These are phyloP conservation scores for Leptoteleia sp. DNA, from an alignment of 1,140 invertebrate species.

Conservation along the genomic window DNA sequence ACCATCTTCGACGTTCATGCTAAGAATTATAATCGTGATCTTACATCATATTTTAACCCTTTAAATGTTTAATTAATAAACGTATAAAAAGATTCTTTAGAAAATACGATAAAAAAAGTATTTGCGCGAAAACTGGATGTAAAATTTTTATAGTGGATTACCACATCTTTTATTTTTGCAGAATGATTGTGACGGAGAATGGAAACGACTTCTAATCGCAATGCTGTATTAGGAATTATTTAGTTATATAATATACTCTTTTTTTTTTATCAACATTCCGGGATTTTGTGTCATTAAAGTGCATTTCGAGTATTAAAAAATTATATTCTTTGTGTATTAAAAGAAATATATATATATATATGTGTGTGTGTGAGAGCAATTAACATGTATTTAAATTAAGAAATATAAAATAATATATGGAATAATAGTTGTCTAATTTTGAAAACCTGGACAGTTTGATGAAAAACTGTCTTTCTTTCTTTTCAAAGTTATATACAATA, in stretches of 20 bases:
- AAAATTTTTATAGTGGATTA: background rate
- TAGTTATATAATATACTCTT: background rate
- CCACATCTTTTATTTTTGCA: constrained; percentile 72
- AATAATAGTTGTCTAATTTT: too few relatives aligned
- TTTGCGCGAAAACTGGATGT: background rate
- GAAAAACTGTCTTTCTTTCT: too few relatives aligned
- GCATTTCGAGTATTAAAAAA: constrained; percentile 34
- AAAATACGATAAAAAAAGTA: background rate
- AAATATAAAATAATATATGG: too few relatives aligned
- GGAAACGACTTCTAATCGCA: constrained; percentile 83
- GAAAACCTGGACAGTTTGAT: too few relatives aligned
- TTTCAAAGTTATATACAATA: too few relatives aligned
- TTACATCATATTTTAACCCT: constrained; percentile 22
- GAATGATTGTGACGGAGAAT: constrained; percentile 81
- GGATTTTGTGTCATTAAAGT: constrained; percentile 1
- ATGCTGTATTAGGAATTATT: constrained; percentile 76
- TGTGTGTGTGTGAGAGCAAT: constrained; percentile 2
- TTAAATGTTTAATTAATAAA: constrained; percentile 24
- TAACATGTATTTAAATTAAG: too few relatives aligned
- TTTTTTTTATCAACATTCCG: constrained; percentile 17
- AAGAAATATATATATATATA: constrained; percentile 1
- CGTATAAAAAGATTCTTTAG: background rate
- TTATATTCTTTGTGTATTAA: too few relatives aligned
- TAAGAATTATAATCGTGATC: constrained; percentile 4
- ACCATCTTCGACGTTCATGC: constrained; percentile 36